Evolutionary conservation across 2,797 vertebrate genomes (phyloP).

Genomic region (Thamnophis elegans): DNA sequence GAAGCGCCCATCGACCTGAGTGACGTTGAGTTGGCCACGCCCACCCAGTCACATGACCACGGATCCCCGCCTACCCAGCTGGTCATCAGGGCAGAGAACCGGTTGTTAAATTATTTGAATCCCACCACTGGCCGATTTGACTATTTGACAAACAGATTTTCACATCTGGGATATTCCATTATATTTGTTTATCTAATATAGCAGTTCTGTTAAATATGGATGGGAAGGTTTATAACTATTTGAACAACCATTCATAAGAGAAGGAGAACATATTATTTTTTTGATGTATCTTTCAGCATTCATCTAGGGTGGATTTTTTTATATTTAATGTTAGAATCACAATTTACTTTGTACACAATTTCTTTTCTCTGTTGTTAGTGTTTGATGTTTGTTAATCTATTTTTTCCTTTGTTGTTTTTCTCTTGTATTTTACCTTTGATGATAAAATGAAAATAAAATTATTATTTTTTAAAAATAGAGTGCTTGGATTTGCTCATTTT

Average conservation of each 20-base stretch:
- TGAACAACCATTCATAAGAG: neutral
- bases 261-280: neutral
- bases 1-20: too few species aligned
- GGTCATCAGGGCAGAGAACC: too few species aligned
- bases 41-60: too few species aligned
- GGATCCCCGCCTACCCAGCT: too few species aligned
- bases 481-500: neutral
- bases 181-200: neutral
- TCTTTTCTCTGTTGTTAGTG: too few species aligned
- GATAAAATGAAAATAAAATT: neutral
- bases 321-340: neutral
- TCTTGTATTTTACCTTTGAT: neutral
- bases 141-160: neutral
- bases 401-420: too few species aligned
- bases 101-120: too few species aligned
- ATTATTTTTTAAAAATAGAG: neutral
- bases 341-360: neutral
- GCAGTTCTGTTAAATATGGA: neutral
- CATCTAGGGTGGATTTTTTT: too few species aligned
- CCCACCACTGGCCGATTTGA: too few species aligned
- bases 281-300: too few species aligned
- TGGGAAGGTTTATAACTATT: neutral
- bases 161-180: neutral
- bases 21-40: too few species aligned
- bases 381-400: too few species aligned